Percentiles rank a stretch among this genome's conserved stretches.
phyloP scores from a whole-genome alignment of 2,113 vertebrate genomes.

The Zosterops japonicus region DNA sequence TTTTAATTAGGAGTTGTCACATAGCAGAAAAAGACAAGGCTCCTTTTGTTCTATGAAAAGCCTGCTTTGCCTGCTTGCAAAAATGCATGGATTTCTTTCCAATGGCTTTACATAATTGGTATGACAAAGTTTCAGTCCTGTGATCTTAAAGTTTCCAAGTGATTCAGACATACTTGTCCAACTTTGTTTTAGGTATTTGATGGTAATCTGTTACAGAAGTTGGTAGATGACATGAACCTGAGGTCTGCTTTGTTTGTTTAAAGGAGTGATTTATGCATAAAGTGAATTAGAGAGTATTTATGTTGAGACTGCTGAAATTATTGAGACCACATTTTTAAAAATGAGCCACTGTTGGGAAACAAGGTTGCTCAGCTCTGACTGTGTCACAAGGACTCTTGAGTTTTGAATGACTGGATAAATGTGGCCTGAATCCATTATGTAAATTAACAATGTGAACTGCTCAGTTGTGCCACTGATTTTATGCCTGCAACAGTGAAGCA shows the following conservation, averaged over 20 bases:
- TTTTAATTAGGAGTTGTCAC: constrained; percentile 76
- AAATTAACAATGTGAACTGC: not conserved
- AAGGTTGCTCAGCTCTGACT: not conserved
- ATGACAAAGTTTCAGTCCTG: constrained; percentile 68
- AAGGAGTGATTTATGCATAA: not conserved
- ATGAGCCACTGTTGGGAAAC: not conserved
- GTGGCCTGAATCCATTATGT: constrained; percentile 18
- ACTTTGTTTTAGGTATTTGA: constrained; percentile 65
- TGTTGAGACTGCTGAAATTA: constrained; percentile 23
- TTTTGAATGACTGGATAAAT: constrained; percentile 18
- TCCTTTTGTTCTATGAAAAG: constrained; percentile 68
- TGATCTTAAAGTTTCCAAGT: constrained; percentile 66
- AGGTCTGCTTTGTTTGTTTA: constrained; percentile 43
- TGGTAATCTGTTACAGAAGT: constrained; percentile 25
- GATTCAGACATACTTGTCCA: constrained; percentile 66
- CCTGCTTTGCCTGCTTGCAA: constrained; percentile 45
- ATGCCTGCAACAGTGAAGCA: not conserved
- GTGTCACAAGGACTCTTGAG: not conserved
- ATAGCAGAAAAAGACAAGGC: constrained; percentile 67
- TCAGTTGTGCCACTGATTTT: constrained; percentile 7
- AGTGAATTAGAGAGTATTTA: constrained; percentile 8
- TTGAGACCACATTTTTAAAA: not conserved
- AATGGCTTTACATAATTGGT: constrained; percentile 65
- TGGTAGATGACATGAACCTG: constrained; percentile 19
- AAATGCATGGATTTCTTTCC: constrained; percentile 61